Conservation (phyloP, 2,797 vertebrate genomes). For the Malacoctenus gilli region DNA sequence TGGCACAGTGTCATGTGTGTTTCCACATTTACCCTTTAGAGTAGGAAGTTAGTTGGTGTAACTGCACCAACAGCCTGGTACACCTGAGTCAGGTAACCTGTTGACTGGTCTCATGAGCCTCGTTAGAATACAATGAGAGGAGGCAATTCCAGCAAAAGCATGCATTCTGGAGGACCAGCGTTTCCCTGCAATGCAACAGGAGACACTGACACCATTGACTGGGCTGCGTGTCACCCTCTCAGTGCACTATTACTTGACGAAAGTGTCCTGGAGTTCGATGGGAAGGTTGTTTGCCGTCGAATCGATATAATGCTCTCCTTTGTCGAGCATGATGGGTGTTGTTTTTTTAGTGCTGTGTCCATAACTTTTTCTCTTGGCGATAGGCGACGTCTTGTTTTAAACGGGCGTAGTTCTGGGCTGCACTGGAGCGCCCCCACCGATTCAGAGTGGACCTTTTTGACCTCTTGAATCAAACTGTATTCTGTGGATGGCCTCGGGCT, state of each 20-base stretch:
- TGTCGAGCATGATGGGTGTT: slow-evolving; percentile 29
- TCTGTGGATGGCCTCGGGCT: slow-evolving; percentile 18
- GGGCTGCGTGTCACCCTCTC: slow-evolving; percentile 1
- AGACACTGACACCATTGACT: neutral
- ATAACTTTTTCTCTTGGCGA: slow-evolving; percentile 35
- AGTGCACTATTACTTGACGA: slow-evolving; percentile 11
- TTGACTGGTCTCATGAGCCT: too few relatives aligned
- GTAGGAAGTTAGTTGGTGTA: too few relatives aligned
- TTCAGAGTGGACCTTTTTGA: slow-evolving; percentile 19
- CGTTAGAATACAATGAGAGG: too few relatives aligned
- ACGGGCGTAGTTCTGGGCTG: slow-evolving; percentile 16
- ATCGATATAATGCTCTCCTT: slow-evolving; percentile 30
- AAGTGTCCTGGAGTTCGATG: slow-evolving; percentile 27
- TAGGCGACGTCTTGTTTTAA: slow-evolving; percentile 31
- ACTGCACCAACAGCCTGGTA: too few relatives aligned
- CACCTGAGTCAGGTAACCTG: too few relatives aligned
- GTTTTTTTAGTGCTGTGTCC: slow-evolving; percentile 27
- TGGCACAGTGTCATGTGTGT: too few relatives aligned
- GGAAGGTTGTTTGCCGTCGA: slow-evolving; percentile 57
- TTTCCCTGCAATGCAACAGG: slow-evolving; percentile 1
- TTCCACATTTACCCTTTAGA: too few relatives aligned
- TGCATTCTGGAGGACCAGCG: neutral
- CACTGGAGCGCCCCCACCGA: slow-evolving; percentile 9
- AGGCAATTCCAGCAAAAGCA: too few relatives aligned
- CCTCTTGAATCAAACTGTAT: slow-evolving; percentile 10